Percentiles rank a stretch among this genome's conserved stretches.
phyloP scores from a whole-genome alignment of 2,888 invertebrate genomes.

The Parochlus steinenii region DNA sequence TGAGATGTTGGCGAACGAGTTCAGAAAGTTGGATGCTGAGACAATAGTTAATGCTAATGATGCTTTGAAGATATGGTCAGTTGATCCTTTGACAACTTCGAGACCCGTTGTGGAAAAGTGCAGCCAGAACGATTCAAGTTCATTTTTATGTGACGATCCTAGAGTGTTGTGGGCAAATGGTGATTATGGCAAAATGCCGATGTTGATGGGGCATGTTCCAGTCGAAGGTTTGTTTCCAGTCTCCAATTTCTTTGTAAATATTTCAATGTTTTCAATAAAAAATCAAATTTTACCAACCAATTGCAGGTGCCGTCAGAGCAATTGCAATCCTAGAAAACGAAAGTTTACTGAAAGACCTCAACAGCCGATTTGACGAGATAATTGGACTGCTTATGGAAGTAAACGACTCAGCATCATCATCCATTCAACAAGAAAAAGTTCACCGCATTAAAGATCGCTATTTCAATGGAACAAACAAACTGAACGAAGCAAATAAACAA shows the following conservation, averaged over 20 bases:
- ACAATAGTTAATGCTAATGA: slow-evolving; percentile 28
- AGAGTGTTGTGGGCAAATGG: slow-evolving; percentile 25
- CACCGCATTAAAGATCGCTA: slow-evolving; percentile 20
- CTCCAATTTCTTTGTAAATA: slow-evolving; percentile 20
- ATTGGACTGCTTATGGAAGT: slow-evolving; percentile 23
- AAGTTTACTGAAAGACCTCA: slow-evolving; percentile 21
- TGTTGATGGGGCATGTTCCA: slow-evolving; percentile 32
- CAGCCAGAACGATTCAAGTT: slow-evolving; percentile 19
- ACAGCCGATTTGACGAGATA: slow-evolving; percentile 21
- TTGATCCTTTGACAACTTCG: slow-evolving; percentile 33
- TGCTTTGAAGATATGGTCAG: slow-evolving; percentile 29
- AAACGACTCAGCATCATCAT: slow-evolving; percentile 13
- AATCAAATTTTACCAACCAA: neutral
- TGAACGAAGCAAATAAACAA: slow-evolving; percentile 20
- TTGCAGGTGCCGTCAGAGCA: neutral
- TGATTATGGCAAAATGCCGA: slow-evolving; percentile 30
- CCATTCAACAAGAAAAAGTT: slow-evolving; percentile 13
- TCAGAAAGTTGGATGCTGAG: slow-evolving; percentile 27
- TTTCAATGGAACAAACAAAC: slow-evolving; percentile 19
- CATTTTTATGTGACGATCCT: slow-evolving; percentile 32
- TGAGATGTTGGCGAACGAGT: slow-evolving; percentile 25
- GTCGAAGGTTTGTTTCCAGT: slow-evolving; percentile 35
- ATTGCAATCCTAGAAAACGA: slow-evolving; percentile 23
- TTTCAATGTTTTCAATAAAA: neutral
- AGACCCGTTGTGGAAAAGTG: slow-evolving; percentile 30